Percentiles rank a stretch among this genome's conserved stretches.
Conservation (phyloP, 2,113 vertebrate species). For the Alouatta palliata region DNA sequence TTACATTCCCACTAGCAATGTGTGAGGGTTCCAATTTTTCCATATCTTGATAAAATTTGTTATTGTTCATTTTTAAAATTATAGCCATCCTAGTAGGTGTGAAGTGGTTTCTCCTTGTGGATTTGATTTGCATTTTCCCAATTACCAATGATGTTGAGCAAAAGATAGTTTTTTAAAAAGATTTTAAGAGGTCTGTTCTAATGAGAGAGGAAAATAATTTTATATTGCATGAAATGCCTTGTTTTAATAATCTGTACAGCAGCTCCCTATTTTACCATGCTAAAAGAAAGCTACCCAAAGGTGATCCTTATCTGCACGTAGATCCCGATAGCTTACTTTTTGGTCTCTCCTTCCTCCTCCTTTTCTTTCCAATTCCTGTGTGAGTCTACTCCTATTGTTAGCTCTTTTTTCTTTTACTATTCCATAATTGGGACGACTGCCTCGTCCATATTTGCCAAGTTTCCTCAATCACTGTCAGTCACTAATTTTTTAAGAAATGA, state of each 20-base stretch:
- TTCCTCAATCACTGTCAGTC: not conserved
- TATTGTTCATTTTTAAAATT: conserved; percentile 25
- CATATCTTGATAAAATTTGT: not conserved
- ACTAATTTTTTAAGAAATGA: conserved; percentile 28
- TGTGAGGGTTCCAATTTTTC: not conserved
- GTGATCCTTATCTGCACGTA: not conserved
- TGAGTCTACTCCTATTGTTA: not conserved
- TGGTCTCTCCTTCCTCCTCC: not conserved
- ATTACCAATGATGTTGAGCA: not conserved
- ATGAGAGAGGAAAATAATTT: not conserved
- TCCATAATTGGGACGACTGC: not conserved
- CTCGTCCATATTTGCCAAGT: not conserved
- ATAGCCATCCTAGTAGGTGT: not conserved
- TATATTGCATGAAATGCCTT: not conserved
- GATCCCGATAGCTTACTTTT: not conserved
- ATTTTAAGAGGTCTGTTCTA: conserved; percentile 3
- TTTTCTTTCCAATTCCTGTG: not conserved
- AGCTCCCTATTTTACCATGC: not conserved
- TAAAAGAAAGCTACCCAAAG: not conserved
- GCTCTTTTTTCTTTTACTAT: not conserved
- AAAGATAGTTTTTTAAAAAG: not conserved
- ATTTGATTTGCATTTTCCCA: conserved; percentile 20
- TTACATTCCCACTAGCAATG: not conserved
- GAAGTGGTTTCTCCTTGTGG: not conserved
- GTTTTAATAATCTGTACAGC: not conserved